phyloP scores from a whole-genome alignment of 2,888 invertebrate species.

The Cosmia pyralina region DNA sequence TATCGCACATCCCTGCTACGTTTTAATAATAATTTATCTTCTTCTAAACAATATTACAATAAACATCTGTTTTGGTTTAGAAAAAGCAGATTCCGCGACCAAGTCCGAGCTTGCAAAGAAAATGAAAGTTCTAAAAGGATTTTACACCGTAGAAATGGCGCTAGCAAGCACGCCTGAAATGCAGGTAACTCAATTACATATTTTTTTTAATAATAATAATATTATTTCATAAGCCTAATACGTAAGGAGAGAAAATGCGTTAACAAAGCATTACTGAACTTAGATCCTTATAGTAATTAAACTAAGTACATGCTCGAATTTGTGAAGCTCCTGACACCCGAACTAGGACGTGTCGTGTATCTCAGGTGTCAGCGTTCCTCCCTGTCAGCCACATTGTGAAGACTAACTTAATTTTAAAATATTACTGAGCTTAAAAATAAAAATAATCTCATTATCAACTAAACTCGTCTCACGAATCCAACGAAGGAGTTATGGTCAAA shows the following conservation, averaged over 20 bases:
- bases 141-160: slow-evolving; percentile 82
- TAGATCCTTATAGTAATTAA: too few species aligned
- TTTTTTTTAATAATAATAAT: too few species aligned
- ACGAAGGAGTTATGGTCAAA: not conserved
- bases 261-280: too few species aligned
- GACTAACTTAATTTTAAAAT: too few species aligned
- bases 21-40: not conserved
- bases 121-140: slow-evolving; percentile 79
- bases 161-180: slow-evolving; percentile 75
- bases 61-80: slow-evolving; percentile 63
- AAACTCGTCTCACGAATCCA: not conserved
- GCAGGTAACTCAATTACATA: slow-evolving; percentile 64
- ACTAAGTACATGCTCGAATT: too few species aligned
- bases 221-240: too few species aligned
- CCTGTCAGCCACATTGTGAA: too few species aligned
- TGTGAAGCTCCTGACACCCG: too few species aligned
- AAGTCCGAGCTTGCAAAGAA: slow-evolving; percentile 78
- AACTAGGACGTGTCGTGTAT: too few species aligned
- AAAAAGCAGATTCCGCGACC: slow-evolving; percentile 74
- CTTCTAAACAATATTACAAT: not conserved
- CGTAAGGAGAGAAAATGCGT: too few species aligned
- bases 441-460: not conserved
- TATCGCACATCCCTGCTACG: not conserved
- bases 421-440: too few species aligned
- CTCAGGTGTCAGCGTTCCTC: too few species aligned